These are phyloP conservation scores for Trichonephila clavipes DNA, from an alignment of 1,140 invertebrate genomes.

Conservation along the genomic window DNA sequence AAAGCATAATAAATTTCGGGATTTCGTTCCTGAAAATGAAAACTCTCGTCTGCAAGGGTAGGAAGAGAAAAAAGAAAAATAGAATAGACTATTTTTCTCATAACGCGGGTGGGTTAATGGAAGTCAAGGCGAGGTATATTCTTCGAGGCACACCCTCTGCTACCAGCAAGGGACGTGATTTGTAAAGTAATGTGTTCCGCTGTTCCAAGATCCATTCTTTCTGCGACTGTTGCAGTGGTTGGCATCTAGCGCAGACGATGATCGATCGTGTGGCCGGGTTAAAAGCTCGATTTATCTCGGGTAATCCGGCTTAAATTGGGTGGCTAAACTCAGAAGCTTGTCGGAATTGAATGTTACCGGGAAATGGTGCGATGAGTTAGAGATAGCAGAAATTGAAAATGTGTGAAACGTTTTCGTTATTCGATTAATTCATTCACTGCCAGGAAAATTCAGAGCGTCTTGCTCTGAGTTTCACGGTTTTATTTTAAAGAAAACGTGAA, in stretches of 20 bases:
- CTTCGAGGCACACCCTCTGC: constrained; percentile 43
- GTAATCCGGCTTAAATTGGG: background rate
- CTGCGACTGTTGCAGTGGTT: background rate
- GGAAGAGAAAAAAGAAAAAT: background rate
- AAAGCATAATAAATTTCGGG: background rate
- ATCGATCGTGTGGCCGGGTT: background rate
- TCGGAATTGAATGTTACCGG: background rate
- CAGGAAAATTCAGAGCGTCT: too few relatives aligned
- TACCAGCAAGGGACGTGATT: constrained; percentile 52
- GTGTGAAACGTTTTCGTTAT: too few relatives aligned
- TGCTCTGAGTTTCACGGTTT: too few relatives aligned
- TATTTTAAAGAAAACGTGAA: too few relatives aligned
- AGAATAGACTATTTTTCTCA: background rate
- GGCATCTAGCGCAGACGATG: background rate
- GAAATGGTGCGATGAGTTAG: background rate
- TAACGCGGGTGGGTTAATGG: constrained; percentile 30
- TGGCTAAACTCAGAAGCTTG: constrained; percentile 15
- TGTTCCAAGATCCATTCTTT: background rate
- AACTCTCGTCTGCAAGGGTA: too few relatives aligned
- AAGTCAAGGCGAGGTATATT: constrained; percentile 7
- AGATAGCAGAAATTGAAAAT: background rate
- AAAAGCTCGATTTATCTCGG: constrained; percentile 8
- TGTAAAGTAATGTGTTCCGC: constrained; percentile 20
- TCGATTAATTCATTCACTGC: too few relatives aligned
- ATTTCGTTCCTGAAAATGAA: background rate